Evolutionary conservation across 2,888 invertebrate species (phyloP).

Genomic region (Agrochola circellaris): DNA sequence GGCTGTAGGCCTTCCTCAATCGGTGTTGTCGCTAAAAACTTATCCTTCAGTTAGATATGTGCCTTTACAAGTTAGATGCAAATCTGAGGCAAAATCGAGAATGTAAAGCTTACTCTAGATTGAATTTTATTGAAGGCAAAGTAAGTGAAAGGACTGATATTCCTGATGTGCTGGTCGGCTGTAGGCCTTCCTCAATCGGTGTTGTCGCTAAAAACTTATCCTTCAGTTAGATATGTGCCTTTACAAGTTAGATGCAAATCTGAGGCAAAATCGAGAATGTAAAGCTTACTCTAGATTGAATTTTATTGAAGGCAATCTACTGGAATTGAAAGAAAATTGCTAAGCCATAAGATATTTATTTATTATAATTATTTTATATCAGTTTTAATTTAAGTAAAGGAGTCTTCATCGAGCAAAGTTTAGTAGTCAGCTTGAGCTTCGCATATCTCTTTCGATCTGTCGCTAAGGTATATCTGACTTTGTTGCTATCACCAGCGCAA

Average conservation of each 20-base stretch:
- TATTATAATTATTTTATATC: too few relatives aligned
- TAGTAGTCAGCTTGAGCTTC: background rate
- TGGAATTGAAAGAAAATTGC: background rate
- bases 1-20: background rate
- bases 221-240: conserved; percentile 18
- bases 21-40: conserved; percentile 34
- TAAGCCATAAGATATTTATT: background rate
- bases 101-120: too few relatives aligned
- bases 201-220: conserved; percentile 28
- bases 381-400: background rate
- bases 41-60: conserved; percentile 15
- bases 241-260: conserved; percentile 17
- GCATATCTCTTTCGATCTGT: conserved; percentile 7
- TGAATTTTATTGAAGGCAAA: too few relatives aligned
- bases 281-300: background rate
- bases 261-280: background rate
- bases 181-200: conserved; percentile 13
- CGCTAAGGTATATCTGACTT: background rate
- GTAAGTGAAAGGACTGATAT: background rate
- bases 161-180: background rate
- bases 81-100: too few relatives aligned
- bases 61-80: conserved; percentile 18
- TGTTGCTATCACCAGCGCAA: conserved; percentile 7
- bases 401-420: background rate
- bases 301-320: background rate